Evolutionary conservation across 2,113 vertebrate species (phyloP).

Genomic region (Apodemus sylvaticus): DNA sequence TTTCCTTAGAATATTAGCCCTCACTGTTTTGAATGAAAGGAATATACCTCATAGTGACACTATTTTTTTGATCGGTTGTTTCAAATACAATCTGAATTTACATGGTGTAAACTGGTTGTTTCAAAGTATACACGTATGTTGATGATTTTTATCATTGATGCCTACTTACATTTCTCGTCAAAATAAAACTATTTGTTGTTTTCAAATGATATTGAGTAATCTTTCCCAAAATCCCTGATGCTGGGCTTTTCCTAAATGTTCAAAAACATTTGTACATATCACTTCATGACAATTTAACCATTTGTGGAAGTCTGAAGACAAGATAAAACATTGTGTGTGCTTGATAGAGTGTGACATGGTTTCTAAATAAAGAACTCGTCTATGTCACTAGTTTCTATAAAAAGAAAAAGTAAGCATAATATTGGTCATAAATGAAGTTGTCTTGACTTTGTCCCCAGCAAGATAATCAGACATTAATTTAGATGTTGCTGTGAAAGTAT

Average conservation of each 20-base stretch:
- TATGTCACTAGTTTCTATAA: neutral
- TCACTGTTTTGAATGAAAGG: fast-evolving
- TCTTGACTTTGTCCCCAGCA: fast-evolving
- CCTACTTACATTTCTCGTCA: neutral
- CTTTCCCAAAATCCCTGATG: neutral
- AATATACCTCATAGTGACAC: neutral
- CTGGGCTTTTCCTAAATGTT: neutral
- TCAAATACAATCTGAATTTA: neutral
- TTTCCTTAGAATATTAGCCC: neutral
- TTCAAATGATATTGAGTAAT: neutral
- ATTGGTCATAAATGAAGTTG: neutral
- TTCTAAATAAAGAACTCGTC: neutral
- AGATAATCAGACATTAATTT: neutral
- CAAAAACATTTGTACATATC: neutral
- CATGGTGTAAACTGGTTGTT: neutral
- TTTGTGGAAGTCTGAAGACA: neutral
- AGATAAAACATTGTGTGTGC: neutral
- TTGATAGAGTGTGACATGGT: neutral
- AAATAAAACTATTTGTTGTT: neutral
- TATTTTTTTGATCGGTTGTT: neutral
- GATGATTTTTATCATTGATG: neutral
- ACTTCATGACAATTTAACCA: neutral
- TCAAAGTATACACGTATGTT: neutral
- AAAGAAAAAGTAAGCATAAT: neutral
- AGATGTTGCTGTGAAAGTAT: neutral